Percentiles rank a stretch among this genome's conserved stretches.
phyloP scores from a whole-genome alignment of 2,888 invertebrate genomes.

The Torymus aiolomorphi region DNA sequence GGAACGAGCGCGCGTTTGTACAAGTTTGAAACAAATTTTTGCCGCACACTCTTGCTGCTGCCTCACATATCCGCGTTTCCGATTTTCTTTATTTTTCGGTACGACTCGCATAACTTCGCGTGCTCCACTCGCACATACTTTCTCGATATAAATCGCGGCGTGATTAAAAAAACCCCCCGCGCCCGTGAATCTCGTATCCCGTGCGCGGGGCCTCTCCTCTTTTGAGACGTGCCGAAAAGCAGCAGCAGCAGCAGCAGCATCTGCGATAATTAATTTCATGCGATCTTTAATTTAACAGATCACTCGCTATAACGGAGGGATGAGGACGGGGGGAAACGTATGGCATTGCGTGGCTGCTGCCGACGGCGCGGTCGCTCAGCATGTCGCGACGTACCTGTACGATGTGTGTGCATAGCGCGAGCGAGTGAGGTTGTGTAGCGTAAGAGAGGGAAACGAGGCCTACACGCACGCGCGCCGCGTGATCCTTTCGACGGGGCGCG shows the following conservation, averaged over 20 bases:
- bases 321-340: conserved; percentile 42
- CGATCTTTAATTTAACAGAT: conserved; percentile 49
- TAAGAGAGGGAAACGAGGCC: conserved; percentile 53
- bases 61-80: background rate
- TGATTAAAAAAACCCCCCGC: conserved; percentile 6
- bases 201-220: background rate
- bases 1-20: background rate
- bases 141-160: conserved; percentile 29
- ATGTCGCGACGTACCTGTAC: conserved; percentile 2
- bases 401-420: background rate
- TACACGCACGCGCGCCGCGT: conserved; percentile 60
- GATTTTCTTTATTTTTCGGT: conserved; percentile 1
- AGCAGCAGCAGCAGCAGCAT: background rate
- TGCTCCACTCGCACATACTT: background rate
- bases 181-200: background rate
- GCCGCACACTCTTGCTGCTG: background rate
- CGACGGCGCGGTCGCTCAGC: conserved; percentile 17
- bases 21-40: conserved; percentile 28
- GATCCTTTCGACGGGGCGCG: conserved; percentile 55
- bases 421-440: background rate
- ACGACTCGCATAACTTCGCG: conserved; percentile 10
- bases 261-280: conserved; percentile 43
- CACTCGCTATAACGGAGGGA: conserved; percentile 19
- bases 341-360: conserved; percentile 46
- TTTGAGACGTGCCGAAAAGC: conserved; percentile 34